Evolutionary conservation across 2,797 vertebrate species (phyloP).

Genomic region (Coreius guichenoti): DNA sequence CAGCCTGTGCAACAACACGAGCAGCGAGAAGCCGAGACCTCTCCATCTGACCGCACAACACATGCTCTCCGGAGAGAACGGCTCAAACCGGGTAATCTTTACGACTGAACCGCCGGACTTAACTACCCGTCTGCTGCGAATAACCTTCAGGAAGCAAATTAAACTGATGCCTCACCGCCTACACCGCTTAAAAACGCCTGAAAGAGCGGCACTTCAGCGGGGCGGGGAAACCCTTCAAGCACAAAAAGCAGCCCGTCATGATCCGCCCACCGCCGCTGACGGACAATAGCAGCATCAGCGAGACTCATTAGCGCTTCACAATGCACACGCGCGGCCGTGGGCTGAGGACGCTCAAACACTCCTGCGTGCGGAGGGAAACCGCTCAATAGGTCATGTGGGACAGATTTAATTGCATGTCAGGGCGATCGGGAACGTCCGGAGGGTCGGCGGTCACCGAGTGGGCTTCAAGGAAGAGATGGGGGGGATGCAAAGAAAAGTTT

Average conservation of each 20-base stretch:
- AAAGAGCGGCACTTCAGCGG: not conserved
- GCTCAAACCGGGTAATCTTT: no score
- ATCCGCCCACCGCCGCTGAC: conserved; percentile 40
- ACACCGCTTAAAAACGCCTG: conserved; percentile 28
- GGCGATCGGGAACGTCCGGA: not conserved
- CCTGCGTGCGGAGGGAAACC: not conserved
- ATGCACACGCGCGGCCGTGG: not conserved
- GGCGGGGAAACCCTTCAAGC: conserved; percentile 33
- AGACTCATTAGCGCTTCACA: conserved; percentile 20
- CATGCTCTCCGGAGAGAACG: conserved; percentile 17
- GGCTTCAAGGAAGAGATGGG: no score
- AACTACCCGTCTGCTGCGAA: not conserved
- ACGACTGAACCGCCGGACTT: rapidly evolving
- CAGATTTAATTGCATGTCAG: not conserved
- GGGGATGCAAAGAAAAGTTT: no score
- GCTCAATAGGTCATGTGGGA: not conserved
- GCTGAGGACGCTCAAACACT: not conserved
- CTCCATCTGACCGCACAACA: conserved; percentile 70
- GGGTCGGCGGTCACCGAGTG: not conserved
- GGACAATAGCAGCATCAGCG: conserved; percentile 49
- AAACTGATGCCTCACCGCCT: conserved; percentile 49
- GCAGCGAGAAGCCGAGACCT: conserved; percentile 55
- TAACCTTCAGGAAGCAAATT: conserved; percentile 47
- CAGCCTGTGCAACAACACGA: conserved; percentile 43
- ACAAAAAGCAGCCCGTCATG: conserved; percentile 30